Evolutionary conservation across 2,888 invertebrate species (phyloP), one percentile per base, ranked within the genome.

Genomic region (Margaritifera margaritifera): DNA sequence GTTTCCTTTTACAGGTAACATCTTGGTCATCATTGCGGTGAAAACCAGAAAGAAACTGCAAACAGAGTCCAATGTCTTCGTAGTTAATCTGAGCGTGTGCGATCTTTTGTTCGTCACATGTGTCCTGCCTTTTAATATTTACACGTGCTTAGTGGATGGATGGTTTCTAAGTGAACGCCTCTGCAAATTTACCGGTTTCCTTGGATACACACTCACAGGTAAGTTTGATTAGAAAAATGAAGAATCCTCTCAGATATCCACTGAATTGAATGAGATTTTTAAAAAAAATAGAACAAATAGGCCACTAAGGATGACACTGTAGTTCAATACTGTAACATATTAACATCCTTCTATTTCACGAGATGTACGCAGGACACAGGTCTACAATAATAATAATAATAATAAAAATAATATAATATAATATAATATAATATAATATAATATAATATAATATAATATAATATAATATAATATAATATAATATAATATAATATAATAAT

Each of bases 81-180:
- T 82, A 52, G 72, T 79, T 51, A 82, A 82, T 65, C 73, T 82
- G 24, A 78, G 79, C 60, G 62, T 78, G 8, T 81, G 80, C 54
- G 81, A 82, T 65, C 72, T 82, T 0, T 54, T 80, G 27, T 78
- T 77, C 51, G 76, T 80, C 22, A 61, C 70, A 3, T 56, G 74
- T 60, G 74, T 82, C 19, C 69, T 82, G 24, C 82, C 82, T 6
- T 80, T 82, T 69, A 81, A 80, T 68, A 79, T 81, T 62, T 80
- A 81, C 71, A 81, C 82, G 22, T 81, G 78, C 56, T 64, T 78
- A 0, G 18, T 51, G 6, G 70, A 81, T 20, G 78, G 75, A 11
- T 79, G 80, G 77, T 68, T 59, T 62, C 50, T 80, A 11, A 64
- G 71, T 19, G n/a, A 25, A 1, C 15, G 31, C 24, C 66, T 82